Evolutionary conservation across 2,797 vertebrate species (phyloP).

Genomic region (Arvicola amphibius): DNA sequence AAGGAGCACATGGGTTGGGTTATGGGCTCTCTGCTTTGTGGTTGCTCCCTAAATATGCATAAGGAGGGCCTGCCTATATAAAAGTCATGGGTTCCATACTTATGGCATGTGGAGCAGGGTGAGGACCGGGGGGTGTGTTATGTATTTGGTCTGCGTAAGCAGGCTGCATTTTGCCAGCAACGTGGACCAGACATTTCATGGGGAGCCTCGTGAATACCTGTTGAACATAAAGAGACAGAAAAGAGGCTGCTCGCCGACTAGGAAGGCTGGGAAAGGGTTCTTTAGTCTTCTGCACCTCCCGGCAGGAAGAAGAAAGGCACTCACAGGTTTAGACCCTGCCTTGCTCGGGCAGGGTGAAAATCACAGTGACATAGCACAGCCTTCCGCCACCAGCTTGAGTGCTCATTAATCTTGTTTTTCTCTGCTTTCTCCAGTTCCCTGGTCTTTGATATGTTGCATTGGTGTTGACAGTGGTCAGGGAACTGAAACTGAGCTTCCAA

Average conservation of each 20-base stretch:
- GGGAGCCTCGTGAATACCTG: background rate
- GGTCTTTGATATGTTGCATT: slow-evolving; percentile 55
- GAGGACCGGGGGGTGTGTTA: background rate
- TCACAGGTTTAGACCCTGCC: background rate
- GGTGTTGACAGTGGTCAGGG: slow-evolving; percentile 79
- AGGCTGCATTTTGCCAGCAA: background rate
- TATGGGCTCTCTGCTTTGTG: slow-evolving; percentile 63
- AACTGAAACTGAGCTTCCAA: slow-evolving; percentile 80
- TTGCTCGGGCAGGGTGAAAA: slow-evolving; percentile 18
- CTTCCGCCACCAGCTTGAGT: slow-evolving; percentile 63
- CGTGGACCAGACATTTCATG: background rate
- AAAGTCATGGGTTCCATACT: slow-evolving; percentile 64
- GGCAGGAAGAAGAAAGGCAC: background rate
- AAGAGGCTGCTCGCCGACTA: background rate
- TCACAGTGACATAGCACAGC: slow-evolving; percentile 49
- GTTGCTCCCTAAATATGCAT: slow-evolving; percentile 65
- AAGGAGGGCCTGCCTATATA: slow-evolving; percentile 52
- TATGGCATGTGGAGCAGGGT: slow-evolving; percentile 30
- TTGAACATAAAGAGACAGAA: background rate
- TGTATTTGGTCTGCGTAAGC: background rate
- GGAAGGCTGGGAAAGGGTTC: background rate
- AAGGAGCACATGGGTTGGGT: slow-evolving; percentile 17
- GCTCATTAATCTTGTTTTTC: slow-evolving; percentile 83
- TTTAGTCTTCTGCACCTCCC: background rate
- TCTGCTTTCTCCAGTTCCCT: slow-evolving; percentile 74